Conservation (phyloP, 1,140 invertebrate species). For the Heliconius eleuchia region DNA sequence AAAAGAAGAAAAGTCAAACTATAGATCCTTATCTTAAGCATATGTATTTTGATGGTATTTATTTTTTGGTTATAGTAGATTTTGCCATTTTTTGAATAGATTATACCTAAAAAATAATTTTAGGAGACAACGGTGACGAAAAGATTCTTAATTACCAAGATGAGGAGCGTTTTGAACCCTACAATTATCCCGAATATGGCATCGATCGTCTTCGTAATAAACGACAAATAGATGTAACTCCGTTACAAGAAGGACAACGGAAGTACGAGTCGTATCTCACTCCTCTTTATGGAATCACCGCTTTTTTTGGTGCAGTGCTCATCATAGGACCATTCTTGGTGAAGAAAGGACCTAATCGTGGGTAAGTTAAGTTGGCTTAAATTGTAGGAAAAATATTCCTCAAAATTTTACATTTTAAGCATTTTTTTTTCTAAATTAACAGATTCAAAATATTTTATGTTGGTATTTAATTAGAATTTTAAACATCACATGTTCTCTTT, state of each 20-base stretch:
- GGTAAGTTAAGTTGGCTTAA: slow-evolving; percentile 43
- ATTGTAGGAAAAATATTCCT: not conserved
- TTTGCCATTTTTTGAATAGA: not conserved
- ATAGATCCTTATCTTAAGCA: slow-evolving; percentile 5
- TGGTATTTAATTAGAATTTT: too few species aligned
- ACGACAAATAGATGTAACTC: slow-evolving; percentile 10
- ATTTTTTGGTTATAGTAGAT: not conserved
- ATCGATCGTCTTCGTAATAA: slow-evolving; percentile 20
- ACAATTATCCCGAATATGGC: slow-evolving; percentile 1
- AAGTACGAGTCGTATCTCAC: slow-evolving; percentile 26
- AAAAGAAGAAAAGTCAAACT: not conserved
- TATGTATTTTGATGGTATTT: not conserved
- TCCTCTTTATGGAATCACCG: slow-evolving; percentile 46
- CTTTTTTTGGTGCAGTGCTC: slow-evolving; percentile 46
- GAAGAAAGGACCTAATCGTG: slow-evolving; percentile 50
- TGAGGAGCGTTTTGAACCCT: not conserved
- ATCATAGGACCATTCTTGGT: slow-evolving; percentile 53
- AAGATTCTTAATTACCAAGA: not conserved
- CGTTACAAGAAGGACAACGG: not conserved
- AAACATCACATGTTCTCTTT: too few species aligned
- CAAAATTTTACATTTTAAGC: not conserved
- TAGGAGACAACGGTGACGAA: not conserved
- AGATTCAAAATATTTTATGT: not conserved
- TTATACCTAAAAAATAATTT: not conserved
- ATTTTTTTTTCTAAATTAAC: not conserved